Conservation (phyloP, 2,888 invertebrate genomes). For the Ophonus ardosiacus region DNA sequence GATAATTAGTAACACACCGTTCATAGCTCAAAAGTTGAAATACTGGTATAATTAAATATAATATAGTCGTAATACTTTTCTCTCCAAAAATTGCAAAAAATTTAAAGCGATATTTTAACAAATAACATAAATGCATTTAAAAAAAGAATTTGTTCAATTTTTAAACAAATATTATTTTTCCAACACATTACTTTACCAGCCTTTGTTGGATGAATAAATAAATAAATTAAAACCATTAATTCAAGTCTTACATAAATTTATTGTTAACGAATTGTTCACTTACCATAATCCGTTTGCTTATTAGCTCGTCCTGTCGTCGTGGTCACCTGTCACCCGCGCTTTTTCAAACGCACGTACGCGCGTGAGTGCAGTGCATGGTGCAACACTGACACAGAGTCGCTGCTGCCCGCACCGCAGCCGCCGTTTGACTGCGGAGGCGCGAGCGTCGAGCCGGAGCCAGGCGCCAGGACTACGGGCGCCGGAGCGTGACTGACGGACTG, state of each 20-base stretch:
- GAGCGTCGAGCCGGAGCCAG: conserved; percentile 24
- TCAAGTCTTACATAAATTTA: not conserved
- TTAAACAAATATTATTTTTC: too few species aligned
- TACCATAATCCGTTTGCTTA: conserved; percentile 4
- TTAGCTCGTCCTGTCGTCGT: not conserved
- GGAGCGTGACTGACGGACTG: conserved; percentile 29
- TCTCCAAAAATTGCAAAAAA: too few species aligned
- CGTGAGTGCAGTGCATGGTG: conserved; percentile 22
- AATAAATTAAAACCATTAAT: not conserved
- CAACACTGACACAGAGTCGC: conserved; percentile 13
- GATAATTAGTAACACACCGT: too few species aligned
- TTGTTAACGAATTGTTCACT: not conserved
- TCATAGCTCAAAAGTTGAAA: too few species aligned
- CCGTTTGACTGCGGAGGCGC: conserved; percentile 58
- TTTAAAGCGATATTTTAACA: too few species aligned
- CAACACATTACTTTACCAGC: too few species aligned
- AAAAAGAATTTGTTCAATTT: too few species aligned
- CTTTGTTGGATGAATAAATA: too few species aligned
- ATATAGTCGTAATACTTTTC: too few species aligned
- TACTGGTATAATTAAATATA: too few species aligned
- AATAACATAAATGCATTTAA: too few species aligned
- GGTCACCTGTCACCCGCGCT: conserved; percentile 51
- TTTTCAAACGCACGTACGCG: conserved; percentile 53
- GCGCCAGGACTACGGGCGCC: conserved; percentile 26
- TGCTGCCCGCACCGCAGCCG: conserved; percentile 45